These are phyloP conservation scores for Liodrosophila aerea DNA, from an alignment of 2,888 invertebrate genomes.

Conservation along the genomic window DNA sequence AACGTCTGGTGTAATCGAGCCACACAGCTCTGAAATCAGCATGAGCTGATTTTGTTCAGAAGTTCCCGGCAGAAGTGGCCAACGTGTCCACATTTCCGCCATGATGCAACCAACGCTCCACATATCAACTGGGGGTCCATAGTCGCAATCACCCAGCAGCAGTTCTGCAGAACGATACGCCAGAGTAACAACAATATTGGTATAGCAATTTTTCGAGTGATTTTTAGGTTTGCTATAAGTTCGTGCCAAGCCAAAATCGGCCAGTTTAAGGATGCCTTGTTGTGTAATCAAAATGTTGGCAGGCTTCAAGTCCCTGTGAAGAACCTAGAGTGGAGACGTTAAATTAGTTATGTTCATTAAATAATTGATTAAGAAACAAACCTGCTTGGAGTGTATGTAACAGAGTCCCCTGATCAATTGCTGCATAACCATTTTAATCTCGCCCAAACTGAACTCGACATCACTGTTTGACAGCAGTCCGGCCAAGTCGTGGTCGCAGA, in stretches of 20 bases:
- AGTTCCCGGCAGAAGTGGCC: conserved; percentile 97
- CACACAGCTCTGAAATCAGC: conserved; percentile 97
- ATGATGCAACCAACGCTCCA: conserved; percentile 99
- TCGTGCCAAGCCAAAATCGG: conserved; percentile 98
- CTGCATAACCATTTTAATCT: conserved; percentile 97
- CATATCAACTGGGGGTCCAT: conserved; percentile 98
- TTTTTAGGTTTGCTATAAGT: conserved; percentile 95
- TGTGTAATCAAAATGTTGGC: conserved; percentile 99
- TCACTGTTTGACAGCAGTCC: conserved; percentile 96
- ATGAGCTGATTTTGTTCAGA: conserved; percentile 98
- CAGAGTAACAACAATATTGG: conserved; percentile 98
- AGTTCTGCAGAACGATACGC: conserved; percentile 92
- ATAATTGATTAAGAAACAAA: neutral
- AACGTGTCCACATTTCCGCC: conserved; percentile 99
- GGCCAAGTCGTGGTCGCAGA: conserved; percentile 99
- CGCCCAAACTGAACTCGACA: conserved; percentile 97
- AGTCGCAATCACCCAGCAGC: conserved; percentile 91
- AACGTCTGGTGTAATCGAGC: conserved; percentile 94
- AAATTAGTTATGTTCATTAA: neutral
- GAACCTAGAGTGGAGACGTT: conserved; percentile 84
- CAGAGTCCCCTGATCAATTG: conserved; percentile 93
- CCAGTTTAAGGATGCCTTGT: conserved; percentile 95
- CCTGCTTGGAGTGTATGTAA: conserved; percentile 97
- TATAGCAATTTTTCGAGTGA: conserved; percentile 93
- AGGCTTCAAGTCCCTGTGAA: conserved; percentile 99